phyloP scores from a whole-genome alignment of 1,140 invertebrate species.

The Notospermus geniculatus region DNA sequence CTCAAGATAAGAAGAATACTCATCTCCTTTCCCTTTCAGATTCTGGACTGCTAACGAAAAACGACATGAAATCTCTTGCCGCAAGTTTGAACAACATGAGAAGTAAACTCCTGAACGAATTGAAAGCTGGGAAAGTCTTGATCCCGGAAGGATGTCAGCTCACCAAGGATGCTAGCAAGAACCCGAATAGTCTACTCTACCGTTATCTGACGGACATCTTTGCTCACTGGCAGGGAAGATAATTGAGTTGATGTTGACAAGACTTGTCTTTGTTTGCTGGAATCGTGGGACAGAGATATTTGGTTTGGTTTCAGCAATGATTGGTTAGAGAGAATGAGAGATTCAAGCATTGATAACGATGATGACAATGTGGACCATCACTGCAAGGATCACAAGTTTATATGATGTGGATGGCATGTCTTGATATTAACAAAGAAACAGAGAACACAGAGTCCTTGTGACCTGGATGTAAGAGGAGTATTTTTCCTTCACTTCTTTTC shows the following conservation, averaged over 20 bases:
- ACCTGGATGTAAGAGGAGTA: no score
- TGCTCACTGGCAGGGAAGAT: constrained; percentile 4
- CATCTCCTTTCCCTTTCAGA: neutral
- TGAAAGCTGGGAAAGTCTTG: constrained; percentile 9
- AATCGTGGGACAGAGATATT: no score
- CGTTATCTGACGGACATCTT: constrained; percentile 2
- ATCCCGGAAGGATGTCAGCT: neutral
- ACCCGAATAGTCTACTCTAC: neutral
- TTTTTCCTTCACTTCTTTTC: no score
- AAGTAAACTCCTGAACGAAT: neutral
- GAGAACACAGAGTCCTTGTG: no score
- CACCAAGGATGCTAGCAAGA: neutral
- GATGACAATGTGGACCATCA: no score
- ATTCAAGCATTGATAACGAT: no score
- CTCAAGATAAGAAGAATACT: neutral
- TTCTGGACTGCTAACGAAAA: neutral
- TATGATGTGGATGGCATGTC: no score
- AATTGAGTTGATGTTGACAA: neutral
- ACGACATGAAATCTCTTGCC: constrained; percentile 8
- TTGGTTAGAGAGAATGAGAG: no score
- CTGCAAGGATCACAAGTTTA: no score
- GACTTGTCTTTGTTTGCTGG: no score
- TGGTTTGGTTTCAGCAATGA: no score
- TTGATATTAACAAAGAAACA: no score
- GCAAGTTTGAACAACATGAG: constrained; percentile 1